Conservation (phyloP, 2,888 invertebrate genomes). For the Macrosoma leucophasiata region DNA sequence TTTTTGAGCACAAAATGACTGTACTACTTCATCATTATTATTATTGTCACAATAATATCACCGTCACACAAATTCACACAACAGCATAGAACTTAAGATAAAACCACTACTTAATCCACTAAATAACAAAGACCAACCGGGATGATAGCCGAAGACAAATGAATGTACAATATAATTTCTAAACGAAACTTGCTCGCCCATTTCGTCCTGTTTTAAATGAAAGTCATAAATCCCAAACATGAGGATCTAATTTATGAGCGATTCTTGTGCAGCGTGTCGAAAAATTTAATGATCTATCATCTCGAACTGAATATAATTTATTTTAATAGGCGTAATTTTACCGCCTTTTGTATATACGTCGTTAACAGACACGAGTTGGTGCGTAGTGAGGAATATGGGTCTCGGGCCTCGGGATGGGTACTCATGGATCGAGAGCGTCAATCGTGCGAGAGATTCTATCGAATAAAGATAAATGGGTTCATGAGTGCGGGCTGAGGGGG, state of each 20-base stretch:
- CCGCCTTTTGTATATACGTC: conserved; percentile 45
- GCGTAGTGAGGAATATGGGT: conserved; percentile 29
- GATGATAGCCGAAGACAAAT: too few species aligned
- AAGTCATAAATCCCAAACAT: conserved; percentile 19
- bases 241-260: conserved; percentile 25
- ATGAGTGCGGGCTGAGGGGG: conserved; percentile 46
- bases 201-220: conserved; percentile 12
- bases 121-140: too few species aligned
- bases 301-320: conserved; percentile 39
- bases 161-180: too few species aligned
- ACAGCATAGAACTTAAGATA: too few species aligned
- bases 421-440: conserved; percentile 47
- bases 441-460: conserved; percentile 51
- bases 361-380: conserved; percentile 33
- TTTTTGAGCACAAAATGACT: too few species aligned
- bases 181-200: too few species aligned
- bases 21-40: too few species aligned
- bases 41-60: too few species aligned
- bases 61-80: too few species aligned
- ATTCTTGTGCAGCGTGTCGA: conserved; percentile 30
- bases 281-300: conserved; percentile 38
- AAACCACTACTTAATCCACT: too few species aligned
- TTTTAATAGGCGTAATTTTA: conserved; percentile 44
- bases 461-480: conserved; percentile 66
- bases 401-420: conserved; percentile 36